These are phyloP conservation scores for Chaetura pelagica DNA, from an alignment of 2,113 vertebrate species.

Conservation along the genomic window DNA sequence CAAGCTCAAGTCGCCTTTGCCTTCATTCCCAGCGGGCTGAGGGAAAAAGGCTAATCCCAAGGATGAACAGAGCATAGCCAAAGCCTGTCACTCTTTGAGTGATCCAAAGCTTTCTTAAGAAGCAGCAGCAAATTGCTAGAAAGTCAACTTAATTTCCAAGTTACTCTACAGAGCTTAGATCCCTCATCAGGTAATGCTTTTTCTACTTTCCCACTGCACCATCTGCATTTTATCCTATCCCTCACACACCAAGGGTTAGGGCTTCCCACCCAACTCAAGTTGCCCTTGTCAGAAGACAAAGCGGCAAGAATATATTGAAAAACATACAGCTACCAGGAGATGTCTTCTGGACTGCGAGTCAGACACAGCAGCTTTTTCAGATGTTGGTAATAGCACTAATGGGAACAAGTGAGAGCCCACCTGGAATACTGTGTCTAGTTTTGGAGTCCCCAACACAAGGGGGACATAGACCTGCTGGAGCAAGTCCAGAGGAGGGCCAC, in stretches of 20 bases:
- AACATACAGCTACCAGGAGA: background rate
- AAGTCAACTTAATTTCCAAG: background rate
- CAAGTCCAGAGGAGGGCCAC: too few species aligned
- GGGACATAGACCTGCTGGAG: too few species aligned
- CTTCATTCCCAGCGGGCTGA: background rate
- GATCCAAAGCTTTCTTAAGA: background rate
- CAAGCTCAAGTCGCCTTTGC: background rate
- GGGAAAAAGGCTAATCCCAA: background rate
- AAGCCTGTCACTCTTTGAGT: background rate
- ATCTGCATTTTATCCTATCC: background rate
- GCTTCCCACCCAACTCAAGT: background rate
- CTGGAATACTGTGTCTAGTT: too few species aligned
- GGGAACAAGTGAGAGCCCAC: background rate
- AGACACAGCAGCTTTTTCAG: background rate
- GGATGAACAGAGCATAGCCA: background rate
- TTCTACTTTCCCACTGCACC: background rate
- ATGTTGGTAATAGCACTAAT: background rate
- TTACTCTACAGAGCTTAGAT: background rate
- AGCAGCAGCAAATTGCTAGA: background rate
- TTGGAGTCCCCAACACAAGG: too few species aligned
- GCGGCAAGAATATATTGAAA: background rate
- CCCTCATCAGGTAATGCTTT: background rate
- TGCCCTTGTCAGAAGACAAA: background rate
- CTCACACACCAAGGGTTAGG: background rate
- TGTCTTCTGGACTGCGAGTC: rapidly evolving